A percentile compares a stretch with the other conserved stretches of the same genome.
Evolutionary conservation across 1,140 invertebrate species (phyloP).

Genomic region (Drosophila paulistorum): DNA sequence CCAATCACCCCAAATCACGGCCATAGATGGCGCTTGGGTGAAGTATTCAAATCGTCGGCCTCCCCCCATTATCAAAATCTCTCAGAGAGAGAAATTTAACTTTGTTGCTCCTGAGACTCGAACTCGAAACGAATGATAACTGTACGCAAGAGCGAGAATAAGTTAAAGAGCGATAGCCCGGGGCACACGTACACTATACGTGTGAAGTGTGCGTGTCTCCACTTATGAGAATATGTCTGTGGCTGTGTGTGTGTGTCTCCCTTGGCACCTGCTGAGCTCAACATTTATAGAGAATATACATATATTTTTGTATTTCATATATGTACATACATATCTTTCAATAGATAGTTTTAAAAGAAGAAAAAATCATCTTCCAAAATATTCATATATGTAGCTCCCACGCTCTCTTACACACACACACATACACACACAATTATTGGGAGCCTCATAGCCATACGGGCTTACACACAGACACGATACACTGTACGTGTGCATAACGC

Average conservation of each 20-base stretch:
- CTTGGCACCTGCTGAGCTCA: conserved; percentile 56
- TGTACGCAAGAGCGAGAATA: conserved; percentile 11
- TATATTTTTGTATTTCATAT: background rate
- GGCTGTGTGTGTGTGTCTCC: background rate
- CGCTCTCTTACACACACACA: conserved; percentile 4
- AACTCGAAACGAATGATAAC: background rate
- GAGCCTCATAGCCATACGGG: conserved; percentile 47
- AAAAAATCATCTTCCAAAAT: background rate
- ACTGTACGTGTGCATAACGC: conserved; percentile 77
- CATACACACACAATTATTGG: background rate
- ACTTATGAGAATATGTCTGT: conserved; percentile 4
- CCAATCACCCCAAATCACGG: conserved; percentile 50
- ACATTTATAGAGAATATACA: conserved; percentile 25
- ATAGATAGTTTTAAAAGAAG: background rate
- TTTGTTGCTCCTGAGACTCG: conserved; percentile 10
- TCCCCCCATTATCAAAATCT: conserved; percentile 34
- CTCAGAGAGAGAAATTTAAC: conserved; percentile 14
- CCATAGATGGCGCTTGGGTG: conserved; percentile 70
- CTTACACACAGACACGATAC: conserved; percentile 36
- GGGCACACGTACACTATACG: conserved; percentile 51
- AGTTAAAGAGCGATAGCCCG: conserved; percentile 25
- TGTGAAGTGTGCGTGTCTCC: conserved; percentile 20
- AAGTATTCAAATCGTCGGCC: conserved; percentile 70
- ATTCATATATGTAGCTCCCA: background rate
- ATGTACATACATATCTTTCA: background rate